phyloP scores from a whole-genome alignment of 2,113 vertebrate species.

The Gymnogyps californianus region DNA sequence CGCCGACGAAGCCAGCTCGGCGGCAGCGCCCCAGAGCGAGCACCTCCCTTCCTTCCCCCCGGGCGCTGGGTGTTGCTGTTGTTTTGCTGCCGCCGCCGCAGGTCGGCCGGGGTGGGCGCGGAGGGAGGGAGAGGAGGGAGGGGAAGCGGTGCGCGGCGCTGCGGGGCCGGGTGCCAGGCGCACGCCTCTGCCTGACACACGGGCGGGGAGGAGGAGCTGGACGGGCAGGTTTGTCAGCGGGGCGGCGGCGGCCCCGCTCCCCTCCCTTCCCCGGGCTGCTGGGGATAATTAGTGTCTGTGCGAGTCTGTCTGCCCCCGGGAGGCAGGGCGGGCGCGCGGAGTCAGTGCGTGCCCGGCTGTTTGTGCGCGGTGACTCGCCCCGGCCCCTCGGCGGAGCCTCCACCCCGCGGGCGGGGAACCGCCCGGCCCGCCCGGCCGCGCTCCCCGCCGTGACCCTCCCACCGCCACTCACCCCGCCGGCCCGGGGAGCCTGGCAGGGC shows the following conservation, averaged over 20 bases:
- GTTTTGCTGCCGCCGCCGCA: slow-evolving; percentile 34
- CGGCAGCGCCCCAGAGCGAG: slow-evolving; percentile 19
- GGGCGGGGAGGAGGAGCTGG: slow-evolving; percentile 49
- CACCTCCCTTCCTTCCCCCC: slow-evolving; percentile 76
- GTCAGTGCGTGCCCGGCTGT: slow-evolving; percentile 24
- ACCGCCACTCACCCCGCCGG: slow-evolving; percentile 45
- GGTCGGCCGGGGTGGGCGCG: slow-evolving; percentile 20
- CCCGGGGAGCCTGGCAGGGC: slow-evolving; percentile 55
- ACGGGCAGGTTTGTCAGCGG: slow-evolving; percentile 43
- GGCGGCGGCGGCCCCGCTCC: background rate
- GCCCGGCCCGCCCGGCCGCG: slow-evolving; percentile 47
- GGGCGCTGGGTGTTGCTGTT: slow-evolving; percentile 36
- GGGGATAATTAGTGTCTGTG: slow-evolving; percentile 65
- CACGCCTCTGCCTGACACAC: slow-evolving; percentile 52
- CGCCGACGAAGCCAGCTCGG: background rate
- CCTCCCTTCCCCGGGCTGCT: background rate
- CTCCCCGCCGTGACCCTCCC: slow-evolving; percentile 56
- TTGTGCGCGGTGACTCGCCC: slow-evolving; percentile 15
- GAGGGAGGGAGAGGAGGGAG: background rate
- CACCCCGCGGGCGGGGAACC: slow-evolving; percentile 56
- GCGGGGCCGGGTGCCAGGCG: slow-evolving; percentile 26
- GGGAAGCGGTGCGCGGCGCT: background rate
- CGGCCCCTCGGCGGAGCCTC: slow-evolving; percentile 36
- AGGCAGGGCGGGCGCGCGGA: slow-evolving; percentile 56
- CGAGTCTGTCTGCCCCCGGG: slow-evolving; percentile 61